phyloP scores from a whole-genome alignment of 2,797 vertebrate genomes.

The Anisognathus igniventris region DNA sequence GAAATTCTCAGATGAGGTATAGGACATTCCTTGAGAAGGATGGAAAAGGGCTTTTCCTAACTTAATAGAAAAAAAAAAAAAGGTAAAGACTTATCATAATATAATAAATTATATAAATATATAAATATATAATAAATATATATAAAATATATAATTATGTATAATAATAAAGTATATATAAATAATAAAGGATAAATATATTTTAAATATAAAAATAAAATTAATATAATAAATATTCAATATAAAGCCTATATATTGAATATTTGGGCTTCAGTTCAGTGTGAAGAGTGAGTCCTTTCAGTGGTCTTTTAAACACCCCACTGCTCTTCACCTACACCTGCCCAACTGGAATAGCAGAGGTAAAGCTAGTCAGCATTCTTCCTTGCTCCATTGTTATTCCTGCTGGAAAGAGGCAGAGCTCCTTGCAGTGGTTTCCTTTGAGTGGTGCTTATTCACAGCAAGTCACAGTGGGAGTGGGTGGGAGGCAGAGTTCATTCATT shows the following conservation, averaged over 20 bases:
- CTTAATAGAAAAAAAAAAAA: too few relatives aligned
- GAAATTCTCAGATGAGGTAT: background rate
- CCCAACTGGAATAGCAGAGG: background rate
- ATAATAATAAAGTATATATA: too few relatives aligned
- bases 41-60: background rate
- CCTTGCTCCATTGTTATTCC: background rate
- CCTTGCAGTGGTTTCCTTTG: background rate
- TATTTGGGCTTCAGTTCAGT: background rate
- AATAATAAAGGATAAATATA: too few relatives aligned
- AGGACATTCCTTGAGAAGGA: background rate
- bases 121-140: background rate
- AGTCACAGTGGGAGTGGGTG: conserved; percentile 62
- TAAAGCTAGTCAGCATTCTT: background rate
- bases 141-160: background rate
- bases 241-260: background rate
- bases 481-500: conserved; percentile 63
- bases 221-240: background rate
- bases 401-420: conserved; percentile 11
- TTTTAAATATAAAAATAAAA: too few relatives aligned
- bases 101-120: too few relatives aligned
- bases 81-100: background rate
- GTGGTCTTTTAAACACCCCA: background rate
- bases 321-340: background rate
- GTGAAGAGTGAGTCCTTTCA: background rate
- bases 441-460: conserved; percentile 48